These are phyloP conservation scores for Tonatia bakeri DNA, from an alignment of 2,113 vertebrate species.

Conservation along the genomic window DNA sequence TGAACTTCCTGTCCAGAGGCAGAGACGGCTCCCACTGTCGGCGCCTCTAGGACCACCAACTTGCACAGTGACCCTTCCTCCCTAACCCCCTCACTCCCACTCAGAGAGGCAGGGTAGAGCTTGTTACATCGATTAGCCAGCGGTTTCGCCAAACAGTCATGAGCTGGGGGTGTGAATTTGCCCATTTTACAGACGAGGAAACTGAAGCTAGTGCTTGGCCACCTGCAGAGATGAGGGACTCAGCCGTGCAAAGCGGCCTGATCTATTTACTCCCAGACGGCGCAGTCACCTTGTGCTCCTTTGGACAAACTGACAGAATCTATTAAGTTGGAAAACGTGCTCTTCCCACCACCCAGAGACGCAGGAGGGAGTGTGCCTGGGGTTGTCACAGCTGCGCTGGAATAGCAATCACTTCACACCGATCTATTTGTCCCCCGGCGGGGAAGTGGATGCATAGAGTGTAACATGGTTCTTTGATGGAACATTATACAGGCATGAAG, in stretches of 20 bases:
- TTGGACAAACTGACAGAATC: background rate
- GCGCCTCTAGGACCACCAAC: background rate
- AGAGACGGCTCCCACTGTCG: background rate
- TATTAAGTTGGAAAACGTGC: background rate
- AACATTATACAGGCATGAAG: background rate
- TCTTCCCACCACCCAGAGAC: background rate
- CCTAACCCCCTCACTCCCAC: accelerated
- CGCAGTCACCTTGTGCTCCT: background rate
- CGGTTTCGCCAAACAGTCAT: background rate
- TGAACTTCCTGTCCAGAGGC: background rate
- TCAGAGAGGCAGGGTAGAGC: no score
- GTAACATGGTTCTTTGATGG: background rate
- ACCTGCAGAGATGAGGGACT: background rate
- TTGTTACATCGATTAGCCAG: accelerated
- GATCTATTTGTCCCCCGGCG: accelerated
- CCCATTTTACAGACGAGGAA: background rate
- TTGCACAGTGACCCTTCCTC: accelerated
- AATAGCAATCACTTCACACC: background rate
- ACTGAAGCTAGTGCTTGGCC: background rate
- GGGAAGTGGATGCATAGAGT: no score
- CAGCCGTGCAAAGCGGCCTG: background rate
- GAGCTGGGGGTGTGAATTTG: background rate
- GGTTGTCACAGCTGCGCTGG: accelerated
- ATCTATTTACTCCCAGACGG: background rate
- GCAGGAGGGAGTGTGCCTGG: accelerated